Evolutionary conservation across 2,113 vertebrate species (phyloP).

Genomic region (Dasyornis broadbenti): DNA sequence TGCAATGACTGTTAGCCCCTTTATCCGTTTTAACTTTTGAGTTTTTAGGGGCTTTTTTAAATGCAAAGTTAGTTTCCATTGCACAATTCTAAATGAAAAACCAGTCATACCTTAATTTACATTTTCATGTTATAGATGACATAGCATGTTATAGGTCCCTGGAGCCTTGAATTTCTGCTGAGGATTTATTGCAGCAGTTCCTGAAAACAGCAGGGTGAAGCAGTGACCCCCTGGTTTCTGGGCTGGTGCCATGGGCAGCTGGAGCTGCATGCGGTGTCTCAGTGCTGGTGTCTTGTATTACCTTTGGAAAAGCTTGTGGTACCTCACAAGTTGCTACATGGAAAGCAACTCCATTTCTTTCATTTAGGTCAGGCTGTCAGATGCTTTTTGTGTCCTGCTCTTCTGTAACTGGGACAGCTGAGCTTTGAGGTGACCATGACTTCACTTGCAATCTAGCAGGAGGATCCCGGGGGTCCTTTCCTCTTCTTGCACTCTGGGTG

Average conservation of each 20-base stretch:
- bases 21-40: neutral
- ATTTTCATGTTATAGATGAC: conserved; percentile 12
- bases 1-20: neutral
- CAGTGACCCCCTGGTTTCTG: neutral
- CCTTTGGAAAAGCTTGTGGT: neutral
- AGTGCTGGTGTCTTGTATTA: neutral
- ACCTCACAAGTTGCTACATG: neutral
- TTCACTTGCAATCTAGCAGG: neutral
- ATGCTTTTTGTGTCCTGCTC: neutral
- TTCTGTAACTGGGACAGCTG: neutral
- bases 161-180: neutral
- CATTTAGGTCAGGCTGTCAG: neutral
- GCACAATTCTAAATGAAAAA: neutral
- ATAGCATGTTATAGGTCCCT: neutral
- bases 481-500: neutral
- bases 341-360: neutral
- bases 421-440: neutral
- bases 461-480: neutral
- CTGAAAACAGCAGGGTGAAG: neutral
- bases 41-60: neutral
- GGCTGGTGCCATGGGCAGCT: neutral
- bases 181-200: neutral
- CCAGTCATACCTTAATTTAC: neutral
- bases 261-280: rapidly evolving
- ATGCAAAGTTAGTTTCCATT: neutral